Percentiles rank a stretch among this genome's conserved stretches.
phyloP scores from a whole-genome alignment of 2,888 invertebrate genomes.

The Leptinotarsa haldemani region DNA sequence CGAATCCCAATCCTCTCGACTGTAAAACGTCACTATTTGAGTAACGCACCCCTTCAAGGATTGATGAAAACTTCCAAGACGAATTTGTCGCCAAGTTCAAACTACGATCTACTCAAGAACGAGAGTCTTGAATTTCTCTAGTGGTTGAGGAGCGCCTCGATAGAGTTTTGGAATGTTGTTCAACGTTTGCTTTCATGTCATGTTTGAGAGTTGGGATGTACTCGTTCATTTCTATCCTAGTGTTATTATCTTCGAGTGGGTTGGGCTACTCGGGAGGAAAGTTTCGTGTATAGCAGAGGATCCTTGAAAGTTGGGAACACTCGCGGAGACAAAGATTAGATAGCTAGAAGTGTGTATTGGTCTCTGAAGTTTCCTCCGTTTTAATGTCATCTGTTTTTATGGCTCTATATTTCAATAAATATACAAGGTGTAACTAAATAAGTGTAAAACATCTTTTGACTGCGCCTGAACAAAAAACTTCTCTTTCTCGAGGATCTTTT shows the following conservation, averaged over 20 bases:
- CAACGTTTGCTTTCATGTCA: not conserved
- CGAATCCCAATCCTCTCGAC: not conserved
- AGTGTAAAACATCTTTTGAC: no score
- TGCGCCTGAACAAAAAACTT: no score
- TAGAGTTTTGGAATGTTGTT: not conserved
- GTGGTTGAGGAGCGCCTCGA: not conserved
- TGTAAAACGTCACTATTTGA: not conserved
- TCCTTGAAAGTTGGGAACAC: not conserved
- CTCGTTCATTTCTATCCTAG: not conserved
- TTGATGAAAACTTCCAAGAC: not conserved
- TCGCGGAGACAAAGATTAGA: not conserved
- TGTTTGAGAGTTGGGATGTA: not conserved
- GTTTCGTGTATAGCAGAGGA: not conserved
- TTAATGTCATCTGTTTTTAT: no score
- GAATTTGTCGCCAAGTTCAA: not conserved
- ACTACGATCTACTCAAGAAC: not conserved
- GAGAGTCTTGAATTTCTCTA: constrained; percentile 3
- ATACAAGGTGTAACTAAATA: no score
- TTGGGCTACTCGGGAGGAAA: not conserved
- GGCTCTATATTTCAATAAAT: no score
- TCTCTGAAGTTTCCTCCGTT: no score
- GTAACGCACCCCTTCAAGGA: not conserved
- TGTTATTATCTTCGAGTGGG: constrained; percentile 5
- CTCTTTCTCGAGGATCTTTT: no score
- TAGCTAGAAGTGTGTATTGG: no score